Evolutionary conservation across 2,113 vertebrate species (phyloP), one percentile per base, ranked within the genome.

Genomic region (Python bivittatus): DNA sequence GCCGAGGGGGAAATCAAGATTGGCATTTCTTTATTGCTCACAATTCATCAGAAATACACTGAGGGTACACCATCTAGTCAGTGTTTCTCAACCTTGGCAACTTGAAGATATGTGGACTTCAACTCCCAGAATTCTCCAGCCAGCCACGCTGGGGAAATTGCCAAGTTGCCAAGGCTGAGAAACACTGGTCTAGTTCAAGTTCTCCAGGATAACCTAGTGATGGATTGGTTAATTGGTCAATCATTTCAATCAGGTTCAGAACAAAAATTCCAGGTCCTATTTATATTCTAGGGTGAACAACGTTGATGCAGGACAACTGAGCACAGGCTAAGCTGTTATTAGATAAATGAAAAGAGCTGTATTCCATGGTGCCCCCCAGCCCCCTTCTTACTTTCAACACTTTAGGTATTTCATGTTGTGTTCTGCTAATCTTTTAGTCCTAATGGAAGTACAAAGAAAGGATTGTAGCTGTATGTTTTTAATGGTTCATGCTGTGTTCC

Each of bases 361-460:
- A n/a, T 72, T 72, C n/a, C 15, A 20, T 38, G 33, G 38, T 38
- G n/a, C 6, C n/a, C 13, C 64, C 64, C 20, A 79, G 15, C 15
- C 15, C 68, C 15, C 20, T 79, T 15, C 68, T 17, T 38, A 20
- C n/a, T 72, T 72, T 68, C 12, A 15, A 15, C 64, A 68, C n/a
- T 9, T 20, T 22, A 79, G 17, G 61, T 10, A 58, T 52, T 48
- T 8, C 38, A 17, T 23, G 23, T 27, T 10, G 10, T 53, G 0
- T 23, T 93, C 60, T 0, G 0, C 85, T 42, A 33, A 87, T 42
- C 38, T 91, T n/a, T 79, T 23, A 2, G 6, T 27, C 68, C 6
- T 2, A 22, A 57, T 89, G 4, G 57, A 56, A 1, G 3, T n/a
- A 44, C 38, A 22, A 7, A 23, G 38, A 91, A 25, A 33, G 13